Evolutionary conservation across 2,113 vertebrate genomes (phyloP), one percentile per base, ranked within the genome.

Genomic region (Protomyctophum bolini): DNA sequence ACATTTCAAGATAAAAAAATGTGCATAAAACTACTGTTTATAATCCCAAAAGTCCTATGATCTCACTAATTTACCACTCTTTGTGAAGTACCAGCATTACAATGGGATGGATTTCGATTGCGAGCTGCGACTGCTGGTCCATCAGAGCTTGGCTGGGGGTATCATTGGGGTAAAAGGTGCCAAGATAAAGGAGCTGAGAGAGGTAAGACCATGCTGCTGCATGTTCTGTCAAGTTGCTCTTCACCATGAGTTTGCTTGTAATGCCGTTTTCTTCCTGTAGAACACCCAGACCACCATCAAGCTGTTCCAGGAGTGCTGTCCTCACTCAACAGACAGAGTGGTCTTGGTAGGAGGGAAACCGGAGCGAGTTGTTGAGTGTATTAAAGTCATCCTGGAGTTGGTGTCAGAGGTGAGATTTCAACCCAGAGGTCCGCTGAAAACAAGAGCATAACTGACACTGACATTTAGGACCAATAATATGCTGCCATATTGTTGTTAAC

Each of bases 251-350:
- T 41, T 58, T 54, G 61, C 29, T 9, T 45, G 41, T 10, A 6
- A 50, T 2, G 46, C 10, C 55, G 12, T 57, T 1, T 58, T 62
- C n/a, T 58, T 51, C 15, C 65, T 45, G 4, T 64, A 99, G 97
- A 99, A 97, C 83, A 99, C 97, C 75, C 96, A 98, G 83, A 99
- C 98, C 70, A 98, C 97, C 79, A 99, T 99, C 93, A 99, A 99
- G 90, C 92, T 99, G 65, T 99, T 99, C 88, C 97, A 99, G 86
- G 97, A 99, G 72, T 99, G 97, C 87, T 99, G 97, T 86, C 97
- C 97, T 83, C 97, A 98, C 92, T 99, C 97, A 1, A 98, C 97
- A 14, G 97, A 99, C 82, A 93, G 97, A 77, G 97, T 99, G 2
- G 97, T 99, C 4, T 93, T 98, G 85, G 97, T 99, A 85, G 97